phyloP scores from a whole-genome alignment of 2,797 vertebrate species.

The Staurois parvus region DNA sequence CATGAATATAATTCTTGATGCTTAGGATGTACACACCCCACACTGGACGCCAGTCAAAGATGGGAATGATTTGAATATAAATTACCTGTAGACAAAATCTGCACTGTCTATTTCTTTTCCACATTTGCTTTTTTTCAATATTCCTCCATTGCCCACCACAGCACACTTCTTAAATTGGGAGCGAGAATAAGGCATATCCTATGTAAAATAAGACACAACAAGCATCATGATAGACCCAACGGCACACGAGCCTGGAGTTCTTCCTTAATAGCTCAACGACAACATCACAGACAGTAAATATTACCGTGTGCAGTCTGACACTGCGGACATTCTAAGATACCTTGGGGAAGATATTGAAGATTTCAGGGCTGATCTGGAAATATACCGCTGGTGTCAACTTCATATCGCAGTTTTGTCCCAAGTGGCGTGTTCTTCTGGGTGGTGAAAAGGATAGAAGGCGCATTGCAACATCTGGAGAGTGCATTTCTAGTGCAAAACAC shows the following conservation, averaged over 20 bases:
- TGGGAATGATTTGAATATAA: neutral
- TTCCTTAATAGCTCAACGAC: no score
- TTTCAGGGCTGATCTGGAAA: slow-evolving; percentile 90
- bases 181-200: slow-evolving; percentile 97
- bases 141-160: slow-evolving; percentile 97
- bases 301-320: no score
- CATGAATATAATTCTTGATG: no score
- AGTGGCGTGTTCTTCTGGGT: slow-evolving; percentile 96
- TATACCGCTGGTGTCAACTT: slow-evolving; percentile 94
- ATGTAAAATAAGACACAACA: slow-evolving; percentile 33
- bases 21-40: no score
- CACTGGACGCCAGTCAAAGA: no score
- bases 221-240: no score
- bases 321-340: slow-evolving; percentile 69
- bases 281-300: no score
- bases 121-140: slow-evolving; percentile 95
- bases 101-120: slow-evolving; percentile 93
- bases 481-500: slow-evolving; percentile 77
- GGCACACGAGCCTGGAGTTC: no score
- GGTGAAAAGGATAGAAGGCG: slow-evolving; percentile 94
- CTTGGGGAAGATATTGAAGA: slow-evolving; percentile 97
- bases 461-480: slow-evolving; percentile 94
- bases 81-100: slow-evolving; percentile 96
- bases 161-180: slow-evolving; percentile 98
- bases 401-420: slow-evolving; percentile 93